phyloP scores from a whole-genome alignment of 2,113 vertebrate species.

The Garra rufa region DNA sequence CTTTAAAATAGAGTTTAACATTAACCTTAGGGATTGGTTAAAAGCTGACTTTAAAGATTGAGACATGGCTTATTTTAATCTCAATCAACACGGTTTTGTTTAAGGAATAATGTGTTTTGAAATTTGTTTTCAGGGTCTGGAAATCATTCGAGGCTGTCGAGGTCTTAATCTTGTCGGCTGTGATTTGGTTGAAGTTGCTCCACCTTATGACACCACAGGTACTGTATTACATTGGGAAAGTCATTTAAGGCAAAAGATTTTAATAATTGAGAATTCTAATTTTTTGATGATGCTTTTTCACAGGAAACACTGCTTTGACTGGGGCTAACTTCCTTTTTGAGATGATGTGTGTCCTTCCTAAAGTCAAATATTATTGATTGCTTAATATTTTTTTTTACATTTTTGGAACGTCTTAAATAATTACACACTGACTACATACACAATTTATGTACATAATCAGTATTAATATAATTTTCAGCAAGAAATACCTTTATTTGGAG shows the following conservation, averaged over 20 bases:
- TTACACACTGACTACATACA: neutral
- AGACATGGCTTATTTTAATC: neutral
- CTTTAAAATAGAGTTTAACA: constrained; percentile 2
- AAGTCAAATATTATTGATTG: constrained; percentile 76
- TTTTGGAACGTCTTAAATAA: neutral
- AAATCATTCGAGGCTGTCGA: constrained; percentile 90
- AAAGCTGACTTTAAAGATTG: neutral
- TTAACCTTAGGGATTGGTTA: neutral
- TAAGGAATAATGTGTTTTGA: neutral
- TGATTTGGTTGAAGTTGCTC: constrained; percentile 93
- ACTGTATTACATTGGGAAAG: constrained; percentile 23
- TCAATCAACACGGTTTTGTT: neutral
- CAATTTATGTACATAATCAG: constrained; percentile 8
- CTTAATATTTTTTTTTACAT: neutral
- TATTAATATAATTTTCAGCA: neutral
- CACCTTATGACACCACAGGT: constrained; percentile 89
- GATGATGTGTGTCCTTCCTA: constrained; percentile 91
- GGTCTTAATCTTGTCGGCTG: constrained; percentile 90
- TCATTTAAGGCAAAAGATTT: neutral
- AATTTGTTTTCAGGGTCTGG: constrained; percentile 81
- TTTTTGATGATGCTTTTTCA: neutral
- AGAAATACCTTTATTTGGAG: neutral
- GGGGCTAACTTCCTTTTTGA: constrained; percentile 94
- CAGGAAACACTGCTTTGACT: constrained; percentile 91
- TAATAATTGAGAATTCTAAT: neutral